Base-by-base conservation (phyloP, 2,797 vertebrate species). In the Percopsis omiscomaycus region DNA sequence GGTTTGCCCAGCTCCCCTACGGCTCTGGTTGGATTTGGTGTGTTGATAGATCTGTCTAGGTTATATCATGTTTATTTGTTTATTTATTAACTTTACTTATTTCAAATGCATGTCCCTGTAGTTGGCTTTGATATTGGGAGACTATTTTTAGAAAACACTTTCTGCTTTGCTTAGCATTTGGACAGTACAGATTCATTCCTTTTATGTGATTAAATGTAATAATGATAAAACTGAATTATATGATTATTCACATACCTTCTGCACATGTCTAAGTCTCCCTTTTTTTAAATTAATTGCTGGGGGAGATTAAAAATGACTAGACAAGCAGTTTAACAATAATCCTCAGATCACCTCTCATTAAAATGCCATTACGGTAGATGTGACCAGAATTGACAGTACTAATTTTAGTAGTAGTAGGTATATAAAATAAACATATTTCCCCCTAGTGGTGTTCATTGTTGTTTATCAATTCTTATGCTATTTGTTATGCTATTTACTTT, bases 1-100 rank as follows among this genome's bases (percentile, higher is more conserved):
- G 84, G 88, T 90, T 86, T 76, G 87, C 82, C 52, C 56, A 67
- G 59, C 45, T 66, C 55, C 57, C 22, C 50, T 27, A 47, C 61
- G 81, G 69, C 48, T 74, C 48, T 27, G 5, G 5, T 54, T 60
- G 22, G 29, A 51, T 78, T 55, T 63, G 45, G 59, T 68, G 62
- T 67, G 59, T 60, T 68, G 47, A 22, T 53, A 14, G 27, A 15
- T 60, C 55, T 50, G 51, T 60, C 55, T 48, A 2, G 64, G 64
- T 58, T 13, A 42, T 53, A 1, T 55, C 11, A 29, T 55, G 4
- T 4, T 51, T n/a, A 13, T 37, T 55, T 37, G 5, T 15, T 10
- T 55, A 37, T 55, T 55, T 55, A 14, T 14, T 55, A 32, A 28
- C 28, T 2, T 8, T 22, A 22, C 22, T 42, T 42, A 42, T 42